Evolutionary conservation across 2,888 invertebrate genomes (phyloP).

Genomic region (Cerastis leucographa): DNA sequence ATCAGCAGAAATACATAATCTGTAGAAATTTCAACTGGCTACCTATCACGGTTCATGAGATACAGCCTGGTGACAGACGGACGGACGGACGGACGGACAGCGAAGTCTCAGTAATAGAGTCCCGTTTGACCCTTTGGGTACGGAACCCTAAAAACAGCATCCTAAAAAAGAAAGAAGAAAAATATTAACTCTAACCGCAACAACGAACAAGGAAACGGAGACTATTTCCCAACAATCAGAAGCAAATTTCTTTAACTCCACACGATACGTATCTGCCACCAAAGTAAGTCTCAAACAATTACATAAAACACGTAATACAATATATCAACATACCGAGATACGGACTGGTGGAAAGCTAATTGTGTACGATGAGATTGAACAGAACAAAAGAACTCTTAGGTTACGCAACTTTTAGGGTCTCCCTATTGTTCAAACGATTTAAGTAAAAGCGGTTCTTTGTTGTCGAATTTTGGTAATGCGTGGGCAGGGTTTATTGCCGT

Average conservation of each 20-base stretch:
- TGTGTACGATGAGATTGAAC: slow-evolving; percentile 58
- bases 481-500: slow-evolving; percentile 25
- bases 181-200: not conserved
- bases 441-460: slow-evolving; percentile 53
- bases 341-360: slow-evolving; percentile 61
- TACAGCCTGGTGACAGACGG: too few relatives aligned
- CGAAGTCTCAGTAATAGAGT: too few relatives aligned
- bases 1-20: too few relatives aligned
- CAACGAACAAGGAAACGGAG: not conserved
- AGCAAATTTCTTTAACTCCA: slow-evolving; percentile 42
- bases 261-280: slow-evolving; percentile 58
- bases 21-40: too few relatives aligned
- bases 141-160: too few relatives aligned
- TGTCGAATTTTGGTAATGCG: slow-evolving; percentile 26
- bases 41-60: too few relatives aligned
- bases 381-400: slow-evolving; percentile 66
- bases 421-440: slow-evolving; percentile 57
- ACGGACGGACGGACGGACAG: too few relatives aligned
- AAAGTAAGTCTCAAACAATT: slow-evolving; percentile 53
- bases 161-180: not conserved
- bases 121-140: too few relatives aligned
- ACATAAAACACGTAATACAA: slow-evolving; percentile 62
- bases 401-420: slow-evolving; percentile 57
- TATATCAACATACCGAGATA: slow-evolving; percentile 50
- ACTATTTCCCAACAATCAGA: slow-evolving; percentile 29